Conservation (phyloP, 2,888 invertebrate species). For the Eupelmus urozonus region DNA sequence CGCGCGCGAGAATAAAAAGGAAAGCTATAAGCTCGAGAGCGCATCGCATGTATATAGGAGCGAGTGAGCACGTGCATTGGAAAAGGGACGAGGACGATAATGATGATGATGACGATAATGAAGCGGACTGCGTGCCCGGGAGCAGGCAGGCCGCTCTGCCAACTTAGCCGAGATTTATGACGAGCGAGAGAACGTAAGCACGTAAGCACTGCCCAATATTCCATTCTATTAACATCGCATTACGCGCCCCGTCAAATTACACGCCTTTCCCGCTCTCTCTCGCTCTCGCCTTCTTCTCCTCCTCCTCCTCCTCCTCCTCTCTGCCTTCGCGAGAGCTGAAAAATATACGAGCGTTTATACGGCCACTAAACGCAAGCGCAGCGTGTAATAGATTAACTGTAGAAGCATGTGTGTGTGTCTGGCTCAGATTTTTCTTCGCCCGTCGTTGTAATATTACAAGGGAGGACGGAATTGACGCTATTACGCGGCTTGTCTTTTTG, state of each 20-base stretch:
- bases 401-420: neutral
- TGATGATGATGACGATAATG: slow-evolving; percentile 56
- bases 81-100: slow-evolving; percentile 43
- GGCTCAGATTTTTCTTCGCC: slow-evolving; percentile 23
- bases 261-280: slow-evolving; percentile 36
- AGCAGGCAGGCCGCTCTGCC: slow-evolving; percentile 68
- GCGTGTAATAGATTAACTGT: slow-evolving; percentile 15
- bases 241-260: slow-evolving; percentile 68
- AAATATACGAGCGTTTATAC: slow-evolving; percentile 8
- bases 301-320: neutral
- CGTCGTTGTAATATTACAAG: neutral
- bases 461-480: neutral
- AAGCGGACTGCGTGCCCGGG: slow-evolving; percentile 61
- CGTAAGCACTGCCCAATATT: slow-evolving; percentile 67
- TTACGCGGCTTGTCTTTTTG: neutral
- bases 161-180: slow-evolving; percentile 76
- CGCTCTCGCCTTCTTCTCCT: neutral
- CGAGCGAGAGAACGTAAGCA: too few relatives aligned
- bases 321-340: neutral
- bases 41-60: neutral
- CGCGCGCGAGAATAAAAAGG: too few relatives aligned
- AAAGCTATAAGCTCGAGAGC: neutral
- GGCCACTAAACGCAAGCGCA: neutral
- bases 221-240: slow-evolving; percentile 75
- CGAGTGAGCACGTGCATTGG: too few relatives aligned